A percentile compares a stretch with the other conserved stretches of the same genome.
These are phyloP conservation scores for Eublepharis macularius DNA, from an alignment of 2,113 vertebrate species.

Conservation along the genomic window DNA sequence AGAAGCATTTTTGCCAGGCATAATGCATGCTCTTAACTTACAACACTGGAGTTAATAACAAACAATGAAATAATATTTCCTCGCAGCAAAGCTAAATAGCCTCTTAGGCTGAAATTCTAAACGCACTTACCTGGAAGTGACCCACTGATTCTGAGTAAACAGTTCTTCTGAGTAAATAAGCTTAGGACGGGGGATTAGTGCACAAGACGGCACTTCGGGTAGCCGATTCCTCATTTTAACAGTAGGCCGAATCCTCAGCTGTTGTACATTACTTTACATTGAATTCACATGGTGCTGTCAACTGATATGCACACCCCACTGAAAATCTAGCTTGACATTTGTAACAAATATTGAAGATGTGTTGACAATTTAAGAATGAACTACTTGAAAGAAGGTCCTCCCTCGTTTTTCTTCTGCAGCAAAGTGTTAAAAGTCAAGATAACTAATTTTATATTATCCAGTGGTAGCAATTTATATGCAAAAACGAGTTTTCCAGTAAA, in stretches of 20 bases:
- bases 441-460: neutral
- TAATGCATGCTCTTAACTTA: conserved; percentile 69
- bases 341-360: neutral
- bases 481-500: neutral
- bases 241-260: neutral
- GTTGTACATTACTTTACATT: neutral
- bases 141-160: neutral
- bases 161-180: neutral
- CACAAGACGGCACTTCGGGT: conserved; percentile 11
- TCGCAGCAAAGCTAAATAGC: conserved; percentile 37
- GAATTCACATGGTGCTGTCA: conserved; percentile 20
- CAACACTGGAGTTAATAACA: conserved; percentile 31
- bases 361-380: neutral
- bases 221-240: neutral
- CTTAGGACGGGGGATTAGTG: neutral
- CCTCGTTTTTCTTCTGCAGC: neutral
- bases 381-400: neutral
- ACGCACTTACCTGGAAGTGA: conserved; percentile 14
- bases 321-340: neutral
- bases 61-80: conserved; percentile 39
- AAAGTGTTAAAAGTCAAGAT: neutral
- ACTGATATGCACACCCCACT: conserved; percentile 6
- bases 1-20: conserved; percentile 68
- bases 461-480: neutral
- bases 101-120: conserved; percentile 45